A percentile compares a stretch with the other conserved stretches of the same genome.
phyloP scores from a whole-genome alignment of 2,888 invertebrate genomes.

The Mactromeris polynyma region DNA sequence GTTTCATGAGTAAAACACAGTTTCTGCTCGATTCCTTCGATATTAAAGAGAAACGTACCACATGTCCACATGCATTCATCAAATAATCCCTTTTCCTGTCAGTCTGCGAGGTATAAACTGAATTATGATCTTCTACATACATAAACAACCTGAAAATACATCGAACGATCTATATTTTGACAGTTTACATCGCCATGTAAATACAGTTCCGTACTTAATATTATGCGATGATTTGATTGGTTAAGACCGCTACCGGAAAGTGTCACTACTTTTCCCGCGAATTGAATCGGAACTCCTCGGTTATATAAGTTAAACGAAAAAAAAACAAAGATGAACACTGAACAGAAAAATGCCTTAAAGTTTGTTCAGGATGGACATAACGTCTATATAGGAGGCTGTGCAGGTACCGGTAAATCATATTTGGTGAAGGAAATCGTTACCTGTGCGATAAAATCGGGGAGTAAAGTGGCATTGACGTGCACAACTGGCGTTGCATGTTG shows the following conservation, averaged over 20 bases:
- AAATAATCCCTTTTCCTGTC: no score
- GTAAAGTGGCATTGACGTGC: neutral
- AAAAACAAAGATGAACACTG: constrained; percentile 10
- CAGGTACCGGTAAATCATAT: no score
- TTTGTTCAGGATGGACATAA: constrained; percentile 19
- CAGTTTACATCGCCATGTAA: no score
- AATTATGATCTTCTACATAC: no score
- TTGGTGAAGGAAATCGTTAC: no score
- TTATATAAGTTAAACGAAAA: neutral
- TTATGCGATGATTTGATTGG: constrained; percentile 2
- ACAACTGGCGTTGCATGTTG: neutral
- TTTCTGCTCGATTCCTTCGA: constrained; percentile 30
- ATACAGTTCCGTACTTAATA: constrained; percentile 25
- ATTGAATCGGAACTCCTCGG: constrained; percentile 7
- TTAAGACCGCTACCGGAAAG: constrained; percentile 11
- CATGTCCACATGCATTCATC: no score
- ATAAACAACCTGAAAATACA: no score
- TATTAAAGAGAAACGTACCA: neutral
- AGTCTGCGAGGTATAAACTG: no score
- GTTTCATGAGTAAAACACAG: constrained; percentile 5
- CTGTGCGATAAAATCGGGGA: neutral
- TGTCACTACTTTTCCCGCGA: neutral
- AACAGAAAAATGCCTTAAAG: neutral
- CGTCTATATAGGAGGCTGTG: neutral
- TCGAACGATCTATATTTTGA: no score